These are phyloP conservation scores for Emydocephalus ijimae DNA, from an alignment of 2,113 vertebrate species.

Conservation along the genomic window DNA sequence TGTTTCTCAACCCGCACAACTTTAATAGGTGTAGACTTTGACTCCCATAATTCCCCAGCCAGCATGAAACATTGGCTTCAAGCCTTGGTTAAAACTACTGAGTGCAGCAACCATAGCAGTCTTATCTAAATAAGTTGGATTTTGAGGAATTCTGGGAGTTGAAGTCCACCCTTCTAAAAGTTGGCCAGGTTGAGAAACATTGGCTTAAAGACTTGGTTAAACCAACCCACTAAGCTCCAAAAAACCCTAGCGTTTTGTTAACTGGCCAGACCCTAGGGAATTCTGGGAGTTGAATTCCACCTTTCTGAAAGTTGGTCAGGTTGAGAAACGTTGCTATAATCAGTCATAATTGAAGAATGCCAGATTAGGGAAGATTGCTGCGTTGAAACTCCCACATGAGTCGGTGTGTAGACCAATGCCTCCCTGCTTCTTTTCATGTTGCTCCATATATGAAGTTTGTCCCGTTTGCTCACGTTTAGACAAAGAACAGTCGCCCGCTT, in stretches of 20 bases:
- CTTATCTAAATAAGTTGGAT: too few relatives aligned
- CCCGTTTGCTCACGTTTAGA: constrained; percentile 66
- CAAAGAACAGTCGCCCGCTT: constrained; percentile 88
- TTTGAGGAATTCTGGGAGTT: too few relatives aligned
- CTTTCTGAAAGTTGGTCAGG: background rate
- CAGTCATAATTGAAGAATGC: background rate
- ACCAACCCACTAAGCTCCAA: too few relatives aligned
- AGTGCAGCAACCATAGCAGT: too few relatives aligned
- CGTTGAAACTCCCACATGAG: background rate
- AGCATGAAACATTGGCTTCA: too few relatives aligned
- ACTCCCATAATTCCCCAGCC: background rate
- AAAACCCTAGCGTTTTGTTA: too few relatives aligned
- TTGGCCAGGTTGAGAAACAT: too few relatives aligned
- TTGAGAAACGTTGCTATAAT: background rate
- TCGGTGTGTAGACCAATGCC: constrained; percentile 32
- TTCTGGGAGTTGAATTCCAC: background rate
- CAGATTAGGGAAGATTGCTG: background rate
- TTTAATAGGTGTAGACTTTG: background rate
- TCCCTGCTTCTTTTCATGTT: background rate
- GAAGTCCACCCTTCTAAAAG: too few relatives aligned
- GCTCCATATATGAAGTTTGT: constrained; percentile 1
- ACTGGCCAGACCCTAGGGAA: too few relatives aligned
- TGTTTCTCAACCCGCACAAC: too few relatives aligned
- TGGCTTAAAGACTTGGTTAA: too few relatives aligned
- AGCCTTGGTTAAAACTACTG: too few relatives aligned